Conservation (phyloP, 1,140 invertebrate genomes). For the Formica selysi region DNA sequence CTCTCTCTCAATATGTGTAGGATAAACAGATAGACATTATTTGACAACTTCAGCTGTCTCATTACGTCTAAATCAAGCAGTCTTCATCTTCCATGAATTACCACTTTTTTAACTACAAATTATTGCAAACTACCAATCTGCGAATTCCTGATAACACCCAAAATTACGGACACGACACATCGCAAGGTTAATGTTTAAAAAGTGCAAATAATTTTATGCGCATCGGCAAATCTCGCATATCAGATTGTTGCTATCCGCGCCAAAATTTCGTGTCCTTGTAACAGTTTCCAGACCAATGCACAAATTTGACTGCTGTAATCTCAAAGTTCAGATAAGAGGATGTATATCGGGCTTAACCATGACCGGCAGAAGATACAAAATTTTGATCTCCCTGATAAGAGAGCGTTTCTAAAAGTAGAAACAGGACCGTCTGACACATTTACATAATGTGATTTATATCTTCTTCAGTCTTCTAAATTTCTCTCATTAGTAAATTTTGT, state of each 20-base stretch:
- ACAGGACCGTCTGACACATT: neutral
- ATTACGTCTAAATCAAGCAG: neutral
- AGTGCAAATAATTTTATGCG: constrained; percentile 8
- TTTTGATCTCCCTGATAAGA: constrained; percentile 22
- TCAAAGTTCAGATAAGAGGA: constrained; percentile 1
- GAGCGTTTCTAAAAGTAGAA: constrained; percentile 5
- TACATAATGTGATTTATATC: constrained; percentile 12
- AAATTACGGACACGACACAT: neutral
- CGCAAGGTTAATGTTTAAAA: constrained; percentile 2
- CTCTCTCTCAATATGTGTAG: neutral
- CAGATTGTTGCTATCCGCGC: constrained; percentile 6
- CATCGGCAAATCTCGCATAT: constrained; percentile 22
- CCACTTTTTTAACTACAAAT: neutral
- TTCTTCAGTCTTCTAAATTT: neutral
- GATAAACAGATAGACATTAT: constrained; percentile 29
- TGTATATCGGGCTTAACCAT: neutral
- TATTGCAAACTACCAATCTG: neutral
- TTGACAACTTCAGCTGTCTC: constrained; percentile 7
- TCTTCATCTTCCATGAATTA: neutral
- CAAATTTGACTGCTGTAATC: constrained; percentile 26
- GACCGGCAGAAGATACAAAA: neutral
- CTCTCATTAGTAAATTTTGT: neutral
- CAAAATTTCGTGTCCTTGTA: constrained; percentile 30
- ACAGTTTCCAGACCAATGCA: neutral
- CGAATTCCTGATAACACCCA: neutral